Percentiles rank a stretch among this genome's conserved stretches.
These are phyloP conservation scores for Montifringilla adamsi DNA, from an alignment of 2,113 vertebrate genomes.

Conservation along the genomic window DNA sequence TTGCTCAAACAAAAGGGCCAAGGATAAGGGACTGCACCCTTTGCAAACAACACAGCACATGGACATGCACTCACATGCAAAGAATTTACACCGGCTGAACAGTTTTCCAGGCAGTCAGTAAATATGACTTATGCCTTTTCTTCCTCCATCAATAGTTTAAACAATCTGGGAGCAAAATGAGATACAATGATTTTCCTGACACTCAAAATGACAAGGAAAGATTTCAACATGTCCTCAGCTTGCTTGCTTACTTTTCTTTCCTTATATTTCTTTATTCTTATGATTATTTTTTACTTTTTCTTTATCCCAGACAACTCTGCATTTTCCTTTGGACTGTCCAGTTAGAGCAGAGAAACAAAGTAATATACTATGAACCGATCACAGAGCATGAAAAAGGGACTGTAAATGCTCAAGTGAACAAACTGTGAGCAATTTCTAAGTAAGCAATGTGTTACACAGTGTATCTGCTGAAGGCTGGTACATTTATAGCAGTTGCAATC, in stretches of 20 bases:
- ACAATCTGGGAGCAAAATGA: constrained; percentile 10
- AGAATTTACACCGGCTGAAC: constrained; percentile 39
- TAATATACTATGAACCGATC: not conserved
- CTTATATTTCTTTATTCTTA: not conserved
- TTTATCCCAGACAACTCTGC: not conserved
- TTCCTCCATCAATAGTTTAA: constrained; percentile 49
- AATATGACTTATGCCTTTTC: constrained; percentile 54
- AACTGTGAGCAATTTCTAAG: not conserved
- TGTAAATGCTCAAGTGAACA: not conserved
- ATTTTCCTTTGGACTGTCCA: not conserved
- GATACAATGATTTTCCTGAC: not conserved
- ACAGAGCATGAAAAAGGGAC: not conserved
- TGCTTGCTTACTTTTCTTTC: not conserved
- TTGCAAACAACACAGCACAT: constrained; percentile 43
- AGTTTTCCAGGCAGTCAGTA: constrained; percentile 49
- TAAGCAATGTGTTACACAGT: not conserved
- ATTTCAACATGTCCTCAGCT: not conserved
- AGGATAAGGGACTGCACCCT: constrained; percentile 62
- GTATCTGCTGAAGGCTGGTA: not conserved
- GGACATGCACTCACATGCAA: constrained; percentile 60
- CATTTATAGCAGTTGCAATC: not conserved
- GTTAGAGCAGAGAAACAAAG: not conserved
- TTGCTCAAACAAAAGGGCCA: constrained; percentile 63
- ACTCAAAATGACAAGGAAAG: not conserved
- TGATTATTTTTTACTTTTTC: not conserved